Base-by-base conservation (phyloP, 2,888 invertebrate genomes). In the Torymus aiolomorphi region DNA sequence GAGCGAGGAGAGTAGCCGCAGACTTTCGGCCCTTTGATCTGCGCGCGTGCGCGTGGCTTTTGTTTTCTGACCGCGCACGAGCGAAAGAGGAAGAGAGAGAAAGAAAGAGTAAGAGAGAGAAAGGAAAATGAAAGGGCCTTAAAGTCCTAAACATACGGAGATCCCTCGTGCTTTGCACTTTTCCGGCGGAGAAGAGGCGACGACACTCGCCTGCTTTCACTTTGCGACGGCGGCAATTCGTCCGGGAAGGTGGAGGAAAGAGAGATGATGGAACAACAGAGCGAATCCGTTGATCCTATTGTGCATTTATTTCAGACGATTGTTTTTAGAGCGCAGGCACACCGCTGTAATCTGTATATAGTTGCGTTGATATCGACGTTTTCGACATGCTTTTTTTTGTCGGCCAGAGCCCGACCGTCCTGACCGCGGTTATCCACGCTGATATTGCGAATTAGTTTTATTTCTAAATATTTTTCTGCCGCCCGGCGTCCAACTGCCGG, bases 1-100 rank as follows among this genome's bases (percentile, higher is more conserved):
- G 42, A 42, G 42, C 5, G 49, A 18, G 16, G 49, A 8, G 52
- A 70, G 70, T 51, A 16, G 73, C 63, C 20, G 18, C 16, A 18
- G 56, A 69, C 67, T 66, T 67, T 63, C 63, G 66, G 24, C 56
- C 63, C 77, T 80, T 80, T 77, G 70, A 80, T 78, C 77, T 66
- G 49, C 70, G 31, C 31, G 42, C 42, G 20, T 63, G 56, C 49
- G 51, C 16, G 24, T 16, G 24, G 74, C 77, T 80, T 75, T 78
- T 80, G 77, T 77, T 77, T 74, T 65, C 63, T 52, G 70, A 76
- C 73, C 72, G 63, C 69, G 18, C 54, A 24, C 20, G 18, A 18
- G 54, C 63, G 42, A 65, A 20, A 42, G 42, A 42, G 8, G 8
- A 10, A 42, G 42, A 42, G 31, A 31, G 31, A 24, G 24, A 24